Conservation (phyloP, 2,113 vertebrate genomes). For the Petrocephalus zakoni region DNA sequence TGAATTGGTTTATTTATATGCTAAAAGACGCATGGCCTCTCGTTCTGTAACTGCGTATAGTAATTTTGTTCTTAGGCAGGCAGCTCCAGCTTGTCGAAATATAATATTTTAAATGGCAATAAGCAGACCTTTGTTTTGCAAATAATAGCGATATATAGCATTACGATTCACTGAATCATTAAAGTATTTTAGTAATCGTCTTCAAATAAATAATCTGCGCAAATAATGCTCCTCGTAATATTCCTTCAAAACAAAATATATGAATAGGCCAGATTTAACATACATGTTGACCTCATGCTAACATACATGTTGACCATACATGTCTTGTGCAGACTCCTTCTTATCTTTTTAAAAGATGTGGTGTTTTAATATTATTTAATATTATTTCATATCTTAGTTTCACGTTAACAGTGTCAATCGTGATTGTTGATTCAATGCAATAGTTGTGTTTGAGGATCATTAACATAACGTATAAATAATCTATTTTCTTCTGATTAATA, state of each 20-base stretch:
- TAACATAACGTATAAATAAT: background rate
- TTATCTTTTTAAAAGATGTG: background rate
- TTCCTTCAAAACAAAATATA: background rate
- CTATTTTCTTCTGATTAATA: background rate
- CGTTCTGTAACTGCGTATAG: conserved; percentile 28
- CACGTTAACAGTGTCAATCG: background rate
- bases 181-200: background rate
- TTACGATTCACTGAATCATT: background rate
- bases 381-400: background rate
- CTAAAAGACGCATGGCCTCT: conserved; percentile 64
- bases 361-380: background rate
- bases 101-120: conserved; percentile 34
- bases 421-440: background rate
- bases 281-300: background rate
- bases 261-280: background rate
- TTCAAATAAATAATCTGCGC: background rate
- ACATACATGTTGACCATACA: background rate
- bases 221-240: background rate
- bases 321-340: background rate
- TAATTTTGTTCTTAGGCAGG: conserved; percentile 32
- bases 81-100: conserved; percentile 28
- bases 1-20: conserved; percentile 99
- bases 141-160: background rate
- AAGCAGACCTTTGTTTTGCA: background rate
- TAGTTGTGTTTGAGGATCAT: background rate